phyloP scores from a whole-genome alignment of 2,113 vertebrate species.

The Mesoclemmys tuberculata region DNA sequence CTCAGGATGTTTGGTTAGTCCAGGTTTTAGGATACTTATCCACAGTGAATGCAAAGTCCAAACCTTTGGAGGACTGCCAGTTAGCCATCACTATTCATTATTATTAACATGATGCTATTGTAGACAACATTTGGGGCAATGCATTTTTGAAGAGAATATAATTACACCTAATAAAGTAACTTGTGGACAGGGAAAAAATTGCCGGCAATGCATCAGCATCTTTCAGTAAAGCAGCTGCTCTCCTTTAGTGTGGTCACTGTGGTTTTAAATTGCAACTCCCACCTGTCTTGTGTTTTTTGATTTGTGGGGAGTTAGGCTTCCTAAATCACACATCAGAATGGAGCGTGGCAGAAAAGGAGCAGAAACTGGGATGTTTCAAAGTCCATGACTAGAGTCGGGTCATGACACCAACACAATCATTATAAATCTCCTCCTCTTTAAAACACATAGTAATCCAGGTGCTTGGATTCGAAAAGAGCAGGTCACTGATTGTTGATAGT shows the following conservation, averaged over 20 bases:
- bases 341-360: neutral
- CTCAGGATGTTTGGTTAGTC: neutral
- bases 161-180: neutral
- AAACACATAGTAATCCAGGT: neutral
- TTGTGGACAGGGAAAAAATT: neutral
- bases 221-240: neutral
- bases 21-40: neutral
- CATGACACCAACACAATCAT: neutral
- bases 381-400: neutral
- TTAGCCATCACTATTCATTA: neutral
- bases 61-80: neutral
- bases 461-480: neutral
- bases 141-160: neutral
- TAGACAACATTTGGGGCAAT: neutral
- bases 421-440: neutral
- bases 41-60: neutral
- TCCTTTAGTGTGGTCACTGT: neutral
- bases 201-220: neutral
- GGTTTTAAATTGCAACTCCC: neutral
- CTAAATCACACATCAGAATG: neutral
- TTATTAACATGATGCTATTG: neutral
- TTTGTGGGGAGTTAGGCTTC: neutral
- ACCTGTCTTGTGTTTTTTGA: neutral
- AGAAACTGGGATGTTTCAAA: neutral
- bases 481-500: neutral